phyloP scores from a whole-genome alignment of 2,797 vertebrate genomes.

The Syngnathus rostellatus region DNA sequence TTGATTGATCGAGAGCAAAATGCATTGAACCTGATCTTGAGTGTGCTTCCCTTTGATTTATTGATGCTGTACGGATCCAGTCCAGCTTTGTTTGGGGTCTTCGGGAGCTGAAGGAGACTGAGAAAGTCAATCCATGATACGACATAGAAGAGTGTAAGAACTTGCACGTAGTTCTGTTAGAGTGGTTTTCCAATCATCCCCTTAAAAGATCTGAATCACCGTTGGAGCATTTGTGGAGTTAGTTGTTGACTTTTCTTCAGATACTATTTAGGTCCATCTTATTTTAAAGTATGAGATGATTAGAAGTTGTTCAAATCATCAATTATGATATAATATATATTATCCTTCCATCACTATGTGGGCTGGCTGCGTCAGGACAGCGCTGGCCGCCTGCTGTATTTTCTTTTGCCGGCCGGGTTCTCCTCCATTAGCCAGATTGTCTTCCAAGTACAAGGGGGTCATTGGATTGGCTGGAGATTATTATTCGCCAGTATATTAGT shows the following conservation, averaged over 20 bases:
- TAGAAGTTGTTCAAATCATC: too few relatives aligned
- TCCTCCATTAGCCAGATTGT: constrained; percentile 50
- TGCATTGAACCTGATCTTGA: constrained; percentile 15
- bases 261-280: too few relatives aligned
- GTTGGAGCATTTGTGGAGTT: too few relatives aligned
- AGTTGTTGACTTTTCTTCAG: too few relatives aligned
- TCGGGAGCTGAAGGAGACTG: neutral
- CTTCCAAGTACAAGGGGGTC: constrained; percentile 31
- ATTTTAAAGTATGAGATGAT: too few relatives aligned
- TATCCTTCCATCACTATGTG: too few relatives aligned
- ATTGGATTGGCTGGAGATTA: constrained; percentile 29
- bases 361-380: too few relatives aligned
- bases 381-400: too few relatives aligned
- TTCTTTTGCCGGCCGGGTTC: too few relatives aligned
- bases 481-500: neutral
- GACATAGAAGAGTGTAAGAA: neutral
- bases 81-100: constrained; percentile 31
- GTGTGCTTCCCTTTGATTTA: constrained; percentile 44
- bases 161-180: neutral
- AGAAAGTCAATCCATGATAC: constrained; percentile 3
- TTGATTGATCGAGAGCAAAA: constrained; percentile 1
- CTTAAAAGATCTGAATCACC: too few relatives aligned
- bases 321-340: too few relatives aligned
- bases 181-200: too few relatives aligned
- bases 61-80: constrained; percentile 43